These are phyloP conservation scores for Drosophila paramelanica DNA, from an alignment of 2,888 invertebrate species.

Conservation along the genomic window DNA sequence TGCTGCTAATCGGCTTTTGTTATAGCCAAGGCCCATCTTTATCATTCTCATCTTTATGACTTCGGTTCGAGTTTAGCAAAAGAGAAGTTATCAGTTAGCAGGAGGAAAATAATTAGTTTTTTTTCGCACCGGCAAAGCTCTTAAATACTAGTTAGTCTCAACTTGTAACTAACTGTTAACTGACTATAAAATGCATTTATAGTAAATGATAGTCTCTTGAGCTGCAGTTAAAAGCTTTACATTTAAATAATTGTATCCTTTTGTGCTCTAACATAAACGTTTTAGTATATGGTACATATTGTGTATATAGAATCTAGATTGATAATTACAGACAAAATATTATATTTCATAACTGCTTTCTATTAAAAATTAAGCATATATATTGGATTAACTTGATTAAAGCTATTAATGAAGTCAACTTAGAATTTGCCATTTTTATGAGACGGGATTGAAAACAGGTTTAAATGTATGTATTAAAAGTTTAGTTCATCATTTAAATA, in stretches of 20 bases:
- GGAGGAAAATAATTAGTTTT: constrained; percentile 23
- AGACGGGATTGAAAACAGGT: no score
- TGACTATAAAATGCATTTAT: background rate
- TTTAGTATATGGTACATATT: background rate
- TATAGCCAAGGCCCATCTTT: constrained; percentile 3
- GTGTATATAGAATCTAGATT: no score
- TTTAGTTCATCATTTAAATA: no score
- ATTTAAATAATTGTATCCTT: background rate
- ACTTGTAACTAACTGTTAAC: background rate
- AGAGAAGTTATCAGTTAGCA: background rate
- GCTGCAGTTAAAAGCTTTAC: background rate
- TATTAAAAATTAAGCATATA: no score
- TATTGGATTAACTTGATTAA: no score
- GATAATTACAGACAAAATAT: no score
- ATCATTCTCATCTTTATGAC: constrained; percentile 1
- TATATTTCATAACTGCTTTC: no score
- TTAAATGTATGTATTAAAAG: no score
- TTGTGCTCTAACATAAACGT: background rate
- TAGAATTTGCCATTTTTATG: no score
- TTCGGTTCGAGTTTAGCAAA: constrained; percentile 3
- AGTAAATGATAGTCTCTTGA: background rate
- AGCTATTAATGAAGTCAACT: no score
- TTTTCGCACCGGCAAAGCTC: constrained; percentile 9
- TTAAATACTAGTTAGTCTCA: constrained; percentile 10
- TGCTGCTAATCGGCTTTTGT: constrained; percentile 44